Percentiles rank a stretch among this genome's conserved stretches.
Evolutionary conservation across 2,113 vertebrate genomes (phyloP).

Genomic region (Nerophis lumbriciformis): DNA sequence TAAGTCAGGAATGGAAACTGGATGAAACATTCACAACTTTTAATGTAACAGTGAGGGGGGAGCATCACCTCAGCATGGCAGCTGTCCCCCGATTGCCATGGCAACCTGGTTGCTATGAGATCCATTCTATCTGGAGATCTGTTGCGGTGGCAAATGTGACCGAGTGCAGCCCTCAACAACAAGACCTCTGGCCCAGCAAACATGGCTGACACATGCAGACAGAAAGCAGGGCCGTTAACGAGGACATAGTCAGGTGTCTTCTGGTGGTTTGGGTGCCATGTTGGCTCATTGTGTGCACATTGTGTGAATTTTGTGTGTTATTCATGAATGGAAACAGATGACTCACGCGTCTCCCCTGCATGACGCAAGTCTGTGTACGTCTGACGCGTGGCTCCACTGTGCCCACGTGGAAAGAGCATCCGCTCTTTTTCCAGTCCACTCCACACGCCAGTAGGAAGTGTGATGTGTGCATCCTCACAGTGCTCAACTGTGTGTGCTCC

Average conservation of each 20-base stretch:
- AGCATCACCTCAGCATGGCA: conserved; percentile 61
- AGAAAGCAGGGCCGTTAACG: not conserved
- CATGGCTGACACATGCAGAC: not conserved
- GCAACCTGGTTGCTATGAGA: conserved; percentile 72
- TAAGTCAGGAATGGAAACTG: conserved; percentile 44
- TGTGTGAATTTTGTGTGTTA: not conserved
- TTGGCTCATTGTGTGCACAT: no score
- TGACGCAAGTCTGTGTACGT: conserved; percentile 39
- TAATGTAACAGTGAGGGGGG: conserved; percentile 46
- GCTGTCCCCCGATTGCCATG: conserved; percentile 68
- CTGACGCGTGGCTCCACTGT: conserved; percentile 28
- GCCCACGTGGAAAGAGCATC: conserved; percentile 22
- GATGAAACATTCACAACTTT: conserved; percentile 53
- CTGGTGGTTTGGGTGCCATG: not conserved
- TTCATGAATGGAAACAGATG: conserved; percentile 7
- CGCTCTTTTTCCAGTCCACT: conserved; percentile 2
- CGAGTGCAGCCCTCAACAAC: conserved; percentile 44
- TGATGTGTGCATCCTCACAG: no score
- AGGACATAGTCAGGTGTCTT: not conserved
- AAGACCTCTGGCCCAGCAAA: conserved; percentile 17
- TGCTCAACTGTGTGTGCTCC: no score
- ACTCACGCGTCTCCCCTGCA: conserved; percentile 9
- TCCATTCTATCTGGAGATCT: conserved; percentile 69
- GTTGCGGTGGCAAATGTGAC: conserved; percentile 57
- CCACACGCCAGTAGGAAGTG: no score